Conservation (phyloP, 64 coral and sea anemone genomes). For the Stichodactyla helianthus region DNA sequence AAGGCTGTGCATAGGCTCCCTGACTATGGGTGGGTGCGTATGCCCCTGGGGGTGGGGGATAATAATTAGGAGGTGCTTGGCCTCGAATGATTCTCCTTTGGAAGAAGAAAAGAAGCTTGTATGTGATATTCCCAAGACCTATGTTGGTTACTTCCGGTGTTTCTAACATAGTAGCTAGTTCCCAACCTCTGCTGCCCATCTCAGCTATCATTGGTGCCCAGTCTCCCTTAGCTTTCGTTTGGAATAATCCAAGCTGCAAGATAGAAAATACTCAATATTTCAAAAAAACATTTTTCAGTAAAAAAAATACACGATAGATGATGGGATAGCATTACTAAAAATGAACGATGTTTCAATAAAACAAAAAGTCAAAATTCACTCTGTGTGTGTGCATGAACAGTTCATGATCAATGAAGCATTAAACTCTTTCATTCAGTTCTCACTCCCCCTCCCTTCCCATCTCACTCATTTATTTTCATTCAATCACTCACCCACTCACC, state of each 20-base stretch:
- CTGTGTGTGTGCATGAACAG: too few species aligned
- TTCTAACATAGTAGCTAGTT: slow-evolving; percentile 94
- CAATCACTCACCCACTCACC: too few species aligned
- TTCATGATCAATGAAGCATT: too few species aligned
- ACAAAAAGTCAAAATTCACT: too few species aligned
- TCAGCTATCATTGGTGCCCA: slow-evolving; percentile 96
- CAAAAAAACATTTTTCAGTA: too few species aligned
- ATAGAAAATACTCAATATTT: neutral
- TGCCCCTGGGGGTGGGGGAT: neutral
- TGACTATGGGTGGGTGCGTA: slow-evolving; percentile 22
- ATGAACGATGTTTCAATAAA: too few species aligned
- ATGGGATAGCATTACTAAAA: too few species aligned
- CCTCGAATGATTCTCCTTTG: slow-evolving; percentile 68
- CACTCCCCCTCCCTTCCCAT: too few species aligned
- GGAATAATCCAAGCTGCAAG: slow-evolving; percentile 77
- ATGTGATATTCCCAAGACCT: slow-evolving; percentile 88
- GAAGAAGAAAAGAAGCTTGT: slow-evolving; percentile 94
- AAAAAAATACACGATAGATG: too few species aligned
- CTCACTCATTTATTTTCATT: too few species aligned
- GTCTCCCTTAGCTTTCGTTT: slow-evolving; percentile 95
- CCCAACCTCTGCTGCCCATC: slow-evolving; percentile 97
- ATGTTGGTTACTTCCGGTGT: slow-evolving; percentile 82
- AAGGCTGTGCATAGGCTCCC: neutral
- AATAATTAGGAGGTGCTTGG: neutral
- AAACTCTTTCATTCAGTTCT: too few species aligned